These are phyloP conservation scores for Tenthredo notha DNA, from an alignment of 2,888 invertebrate genomes.

Conservation along the genomic window DNA sequence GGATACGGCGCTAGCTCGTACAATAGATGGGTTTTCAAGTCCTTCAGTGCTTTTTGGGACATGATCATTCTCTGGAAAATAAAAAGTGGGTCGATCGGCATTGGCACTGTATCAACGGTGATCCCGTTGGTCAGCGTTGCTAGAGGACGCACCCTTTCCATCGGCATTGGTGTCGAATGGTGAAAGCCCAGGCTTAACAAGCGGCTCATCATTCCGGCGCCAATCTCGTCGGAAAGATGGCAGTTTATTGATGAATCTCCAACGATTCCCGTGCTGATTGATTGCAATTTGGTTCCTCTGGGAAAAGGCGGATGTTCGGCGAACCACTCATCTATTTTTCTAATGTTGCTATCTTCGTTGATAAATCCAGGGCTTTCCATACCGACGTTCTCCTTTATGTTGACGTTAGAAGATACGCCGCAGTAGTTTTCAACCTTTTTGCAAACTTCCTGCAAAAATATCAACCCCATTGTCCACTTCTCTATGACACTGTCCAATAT, in stretches of 20 bases:
- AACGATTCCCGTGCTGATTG: neutral
- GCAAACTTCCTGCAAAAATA: too few relatives aligned
- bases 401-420: too few relatives aligned
- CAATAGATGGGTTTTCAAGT: conserved; percentile 54
- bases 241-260: neutral
- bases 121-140: conserved; percentile 44
- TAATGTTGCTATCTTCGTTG: neutral
- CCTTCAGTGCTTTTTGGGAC: conserved; percentile 52
- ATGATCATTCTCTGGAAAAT: conserved; percentile 52
- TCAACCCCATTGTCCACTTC: too few relatives aligned
- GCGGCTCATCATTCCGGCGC: neutral
- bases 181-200: neutral
- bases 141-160: conserved; percentile 56
- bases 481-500: too few relatives aligned
- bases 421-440: too few relatives aligned
- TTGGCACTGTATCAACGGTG: conserved; percentile 20
- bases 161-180: conserved; percentile 49
- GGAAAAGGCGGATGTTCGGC: neutral
- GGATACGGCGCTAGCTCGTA: conserved; percentile 59
- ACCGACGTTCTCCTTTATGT: too few relatives aligned
- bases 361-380: too few relatives aligned
- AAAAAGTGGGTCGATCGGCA: conserved; percentile 39
- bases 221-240: neutral
- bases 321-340: neutral
- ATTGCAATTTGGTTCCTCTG: neutral